Percentiles rank a stretch among this genome's conserved stretches.
These are phyloP conservation scores for Pseudomyrmex concolor DNA, from an alignment of 1,140 invertebrate species.

Conservation along the genomic window DNA sequence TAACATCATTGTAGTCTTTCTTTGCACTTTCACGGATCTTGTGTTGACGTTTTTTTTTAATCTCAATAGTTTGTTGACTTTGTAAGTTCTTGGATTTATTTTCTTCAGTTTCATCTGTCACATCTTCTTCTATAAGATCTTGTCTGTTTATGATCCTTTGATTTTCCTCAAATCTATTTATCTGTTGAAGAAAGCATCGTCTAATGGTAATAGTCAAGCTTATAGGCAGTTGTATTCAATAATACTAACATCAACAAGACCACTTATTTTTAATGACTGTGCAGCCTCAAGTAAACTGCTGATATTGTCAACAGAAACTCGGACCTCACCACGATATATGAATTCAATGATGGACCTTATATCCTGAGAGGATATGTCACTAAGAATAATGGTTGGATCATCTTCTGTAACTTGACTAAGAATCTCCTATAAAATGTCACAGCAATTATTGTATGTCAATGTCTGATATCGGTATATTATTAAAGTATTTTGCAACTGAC, in stretches of 20 bases:
- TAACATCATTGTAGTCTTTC: conserved; percentile 82
- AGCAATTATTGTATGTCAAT: background rate
- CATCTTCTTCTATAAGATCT: conserved; percentile 54
- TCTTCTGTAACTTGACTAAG: conserved; percentile 82
- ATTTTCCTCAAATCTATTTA: conserved; percentile 76
- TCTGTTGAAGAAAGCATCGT: conserved; percentile 62
- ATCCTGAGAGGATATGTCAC: conserved; percentile 85
- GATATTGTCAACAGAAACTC: conserved; percentile 84
- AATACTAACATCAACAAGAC: conserved; percentile 84
- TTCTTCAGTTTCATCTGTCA: conserved; percentile 63
- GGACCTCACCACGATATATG: conserved; percentile 87
- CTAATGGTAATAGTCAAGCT: background rate
- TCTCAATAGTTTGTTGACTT: conserved; percentile 59
- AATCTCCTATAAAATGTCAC: conserved; percentile 79
- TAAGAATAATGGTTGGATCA: conserved; percentile 85
- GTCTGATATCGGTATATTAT: background rate
- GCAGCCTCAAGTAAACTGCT: conserved; percentile 84
- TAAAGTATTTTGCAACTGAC: background rate
- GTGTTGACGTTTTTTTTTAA: conserved; percentile 76
- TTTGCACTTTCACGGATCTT: conserved; percentile 70
- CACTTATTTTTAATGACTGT: conserved; percentile 84
- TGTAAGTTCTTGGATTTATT: conserved; percentile 54
- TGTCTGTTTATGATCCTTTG: conserved; percentile 60
- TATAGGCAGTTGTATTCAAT: background rate
- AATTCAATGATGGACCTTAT: conserved; percentile 86